A percentile compares a stretch with the other conserved stretches of the same genome.
Conservation (phyloP, 2,797 vertebrate genomes). For the Microchirus variegatus region DNA sequence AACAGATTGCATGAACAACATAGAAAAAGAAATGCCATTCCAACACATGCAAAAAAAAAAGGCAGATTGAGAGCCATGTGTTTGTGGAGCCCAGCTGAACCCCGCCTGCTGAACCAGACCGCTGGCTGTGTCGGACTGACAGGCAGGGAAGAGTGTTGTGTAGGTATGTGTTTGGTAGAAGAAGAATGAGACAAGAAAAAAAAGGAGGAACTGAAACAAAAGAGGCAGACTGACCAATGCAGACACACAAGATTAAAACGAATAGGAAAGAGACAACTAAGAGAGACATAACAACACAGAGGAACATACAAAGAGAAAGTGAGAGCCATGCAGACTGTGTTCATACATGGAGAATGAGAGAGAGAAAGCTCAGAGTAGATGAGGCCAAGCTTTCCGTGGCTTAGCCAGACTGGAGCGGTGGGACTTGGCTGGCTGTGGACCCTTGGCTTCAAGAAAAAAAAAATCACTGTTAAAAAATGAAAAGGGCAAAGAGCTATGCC, state of each 20-base stretch:
- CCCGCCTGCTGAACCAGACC: slow-evolving; percentile 73
- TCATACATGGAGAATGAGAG: slow-evolving; percentile 58
- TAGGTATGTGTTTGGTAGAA: slow-evolving; percentile 27
- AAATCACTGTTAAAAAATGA: slow-evolving; percentile 78
- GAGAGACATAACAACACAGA: slow-evolving; percentile 39
- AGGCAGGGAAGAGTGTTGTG: slow-evolving; percentile 55
- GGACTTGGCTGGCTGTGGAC: slow-evolving; percentile 81
- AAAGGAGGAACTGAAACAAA: slow-evolving; percentile 50
- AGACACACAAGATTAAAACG: slow-evolving; percentile 42
- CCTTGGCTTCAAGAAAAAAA: slow-evolving; percentile 75
- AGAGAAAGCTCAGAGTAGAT: slow-evolving; percentile 46
- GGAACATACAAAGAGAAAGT: slow-evolving; percentile 42
- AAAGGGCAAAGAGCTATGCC: slow-evolving; percentile 82
- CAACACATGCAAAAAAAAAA: slow-evolving; percentile 59
- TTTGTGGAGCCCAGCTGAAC: slow-evolving; percentile 72
- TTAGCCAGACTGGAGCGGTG: slow-evolving; percentile 80
- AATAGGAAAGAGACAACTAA: slow-evolving; percentile 28
- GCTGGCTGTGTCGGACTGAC: slow-evolving; percentile 69
- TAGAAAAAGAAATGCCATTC: slow-evolving; percentile 57
- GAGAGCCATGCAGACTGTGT: slow-evolving; percentile 36
- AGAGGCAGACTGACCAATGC: slow-evolving; percentile 50
- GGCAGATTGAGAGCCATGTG: slow-evolving; percentile 73
- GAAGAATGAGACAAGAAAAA: slow-evolving; percentile 37
- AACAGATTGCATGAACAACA: slow-evolving; percentile 18
- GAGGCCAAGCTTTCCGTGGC: slow-evolving; percentile 73